phyloP scores from a whole-genome alignment of 2,113 vertebrate species.

The Coptodon bakossiorum region DNA sequence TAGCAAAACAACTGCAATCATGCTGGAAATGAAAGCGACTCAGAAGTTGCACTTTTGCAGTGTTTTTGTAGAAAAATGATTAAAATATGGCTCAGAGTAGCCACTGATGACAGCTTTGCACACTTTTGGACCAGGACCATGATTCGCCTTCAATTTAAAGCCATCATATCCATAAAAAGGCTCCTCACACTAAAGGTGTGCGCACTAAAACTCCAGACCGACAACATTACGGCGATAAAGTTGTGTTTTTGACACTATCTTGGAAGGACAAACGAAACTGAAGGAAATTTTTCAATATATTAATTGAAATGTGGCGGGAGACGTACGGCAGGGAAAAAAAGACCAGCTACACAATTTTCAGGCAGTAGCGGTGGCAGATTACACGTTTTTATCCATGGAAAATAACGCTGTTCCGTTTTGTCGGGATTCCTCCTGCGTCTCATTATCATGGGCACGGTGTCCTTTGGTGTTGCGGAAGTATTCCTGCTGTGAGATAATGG shows the following conservation, averaged over 20 bases:
- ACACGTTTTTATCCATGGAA: not conserved
- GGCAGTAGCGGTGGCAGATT: not conserved
- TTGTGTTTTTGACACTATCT: not conserved
- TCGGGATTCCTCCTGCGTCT: not conserved
- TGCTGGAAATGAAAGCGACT: rapidly evolving
- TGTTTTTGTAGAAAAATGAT: not conserved
- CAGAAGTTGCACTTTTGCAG: not conserved
- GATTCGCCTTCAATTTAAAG: not conserved
- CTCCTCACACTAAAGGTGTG: not conserved
- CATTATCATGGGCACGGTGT: not conserved
- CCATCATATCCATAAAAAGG: not conserved
- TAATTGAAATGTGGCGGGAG: not conserved
- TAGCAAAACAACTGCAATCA: not conserved
- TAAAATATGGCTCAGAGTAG: not conserved
- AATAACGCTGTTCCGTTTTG: too few species aligned
- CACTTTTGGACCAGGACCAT: not conserved
- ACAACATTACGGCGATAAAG: not conserved
- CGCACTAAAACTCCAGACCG: not conserved
- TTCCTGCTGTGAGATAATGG: not conserved
- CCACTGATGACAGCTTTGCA: not conserved
- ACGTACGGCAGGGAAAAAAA: rapidly evolving
- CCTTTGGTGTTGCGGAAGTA: not conserved
- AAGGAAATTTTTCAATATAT: not conserved
- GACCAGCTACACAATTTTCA: not conserved
- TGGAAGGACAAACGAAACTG: not conserved